Percentiles rank a stretch among this genome's conserved stretches.
Conservation (phyloP, 2,888 invertebrate genomes). For the Cremastinae sp. region DNA sequence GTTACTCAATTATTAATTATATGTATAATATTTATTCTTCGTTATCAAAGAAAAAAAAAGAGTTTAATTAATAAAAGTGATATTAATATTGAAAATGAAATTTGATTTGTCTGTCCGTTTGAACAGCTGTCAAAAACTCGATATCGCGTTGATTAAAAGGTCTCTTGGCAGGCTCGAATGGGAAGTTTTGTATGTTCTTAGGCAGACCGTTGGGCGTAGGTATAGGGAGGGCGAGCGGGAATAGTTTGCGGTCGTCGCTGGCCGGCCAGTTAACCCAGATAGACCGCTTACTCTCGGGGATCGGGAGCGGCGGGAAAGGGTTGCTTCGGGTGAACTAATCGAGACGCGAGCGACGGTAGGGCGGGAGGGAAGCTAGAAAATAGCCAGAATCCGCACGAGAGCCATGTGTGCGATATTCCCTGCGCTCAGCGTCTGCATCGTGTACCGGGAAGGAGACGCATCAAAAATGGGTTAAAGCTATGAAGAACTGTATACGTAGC, state of each 20-base stretch:
- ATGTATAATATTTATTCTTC: no score
- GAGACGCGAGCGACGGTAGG: neutral
- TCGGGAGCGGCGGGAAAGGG: neutral
- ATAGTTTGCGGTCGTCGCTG: neutral
- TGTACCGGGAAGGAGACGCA: constrained; percentile 6
- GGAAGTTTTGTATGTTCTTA: neutral
- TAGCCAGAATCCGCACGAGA: constrained; percentile 2
- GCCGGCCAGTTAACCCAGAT: neutral
- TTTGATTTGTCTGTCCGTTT: no score
- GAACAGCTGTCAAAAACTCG: no score
- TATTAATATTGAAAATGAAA: no score
- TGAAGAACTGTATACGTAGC: constrained; percentile 17
- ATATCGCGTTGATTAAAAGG: no score
- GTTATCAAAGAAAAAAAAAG: no score
- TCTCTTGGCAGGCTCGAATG: neutral
- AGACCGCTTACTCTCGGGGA: constrained; percentile 5
- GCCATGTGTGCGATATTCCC: constrained; percentile 27
- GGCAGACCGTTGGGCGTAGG: neutral
- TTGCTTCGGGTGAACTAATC: neutral
- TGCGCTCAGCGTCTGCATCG: constrained; percentile 7
- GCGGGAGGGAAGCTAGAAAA: constrained; percentile 16
- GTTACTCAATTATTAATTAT: no score
- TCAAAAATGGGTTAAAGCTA: constrained; percentile 16
- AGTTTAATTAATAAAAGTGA: no score
- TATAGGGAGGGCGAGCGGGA: constrained; percentile 5